Evolutionary conservation across 2,797 vertebrate species (phyloP).

Genomic region (Knipowitschia caucasica): DNA sequence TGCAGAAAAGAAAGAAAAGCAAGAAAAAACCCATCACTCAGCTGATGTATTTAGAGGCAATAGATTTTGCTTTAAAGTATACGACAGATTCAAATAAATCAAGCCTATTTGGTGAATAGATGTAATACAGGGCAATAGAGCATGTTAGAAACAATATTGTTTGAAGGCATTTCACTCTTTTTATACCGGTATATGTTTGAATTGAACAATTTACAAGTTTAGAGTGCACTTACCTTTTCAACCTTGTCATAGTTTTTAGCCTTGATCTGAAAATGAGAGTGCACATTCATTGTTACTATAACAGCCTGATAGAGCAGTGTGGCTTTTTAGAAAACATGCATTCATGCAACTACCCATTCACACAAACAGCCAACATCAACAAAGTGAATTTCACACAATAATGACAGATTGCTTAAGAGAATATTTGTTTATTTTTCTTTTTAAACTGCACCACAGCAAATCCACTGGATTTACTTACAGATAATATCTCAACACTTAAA

Average conservation of each 20-base stretch:
- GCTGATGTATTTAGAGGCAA: too few relatives aligned
- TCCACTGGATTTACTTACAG: conserved; percentile 24
- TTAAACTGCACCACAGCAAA: conserved; percentile 34
- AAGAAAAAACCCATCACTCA: too few relatives aligned
- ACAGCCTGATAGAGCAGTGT: conserved; percentile 10
- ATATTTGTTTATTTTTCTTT: conserved; percentile 68
- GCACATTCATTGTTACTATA: conserved; percentile 72
- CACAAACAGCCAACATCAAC: conserved; percentile 68
- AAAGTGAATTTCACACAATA: conserved; percentile 82
- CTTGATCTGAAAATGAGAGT: conserved; percentile 92
- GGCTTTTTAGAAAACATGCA: conserved; percentile 47
- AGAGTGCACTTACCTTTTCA: conserved; percentile 91
- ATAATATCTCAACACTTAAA: neutral
- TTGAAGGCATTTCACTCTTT: too few relatives aligned
- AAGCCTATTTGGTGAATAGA: too few relatives aligned
- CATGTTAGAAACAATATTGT: too few relatives aligned
- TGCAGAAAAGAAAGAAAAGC: too few relatives aligned
- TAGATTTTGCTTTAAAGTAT: too few relatives aligned
- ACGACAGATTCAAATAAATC: too few relatives aligned
- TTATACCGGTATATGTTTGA: neutral
- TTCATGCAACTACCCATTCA: conserved; percentile 48
- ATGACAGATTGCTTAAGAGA: conserved; percentile 60
- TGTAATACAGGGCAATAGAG: too few relatives aligned
- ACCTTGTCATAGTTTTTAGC: conserved; percentile 99
- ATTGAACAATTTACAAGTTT: neutral